phyloP scores from a whole-genome alignment of 2,113 vertebrate species.

The Pungitius pungitius region DNA sequence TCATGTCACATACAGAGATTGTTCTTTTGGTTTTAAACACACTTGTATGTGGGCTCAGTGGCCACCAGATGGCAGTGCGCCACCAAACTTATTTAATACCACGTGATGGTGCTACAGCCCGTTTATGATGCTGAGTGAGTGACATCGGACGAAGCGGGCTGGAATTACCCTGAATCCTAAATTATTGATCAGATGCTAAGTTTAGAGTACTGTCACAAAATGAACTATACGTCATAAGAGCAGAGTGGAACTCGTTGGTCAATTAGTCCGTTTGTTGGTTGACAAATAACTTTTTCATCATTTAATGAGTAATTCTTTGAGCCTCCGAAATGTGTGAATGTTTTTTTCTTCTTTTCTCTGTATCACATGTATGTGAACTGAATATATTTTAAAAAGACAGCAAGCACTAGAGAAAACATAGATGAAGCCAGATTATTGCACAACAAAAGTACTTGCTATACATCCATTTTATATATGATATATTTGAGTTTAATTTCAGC shows the following conservation, averaged over 20 bases:
- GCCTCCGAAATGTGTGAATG: not conserved
- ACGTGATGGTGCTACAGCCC: no score
- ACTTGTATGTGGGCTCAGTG: not conserved
- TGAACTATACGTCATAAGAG: not conserved
- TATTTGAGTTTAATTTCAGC: not conserved
- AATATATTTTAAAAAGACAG: not conserved
- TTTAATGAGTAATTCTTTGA: not conserved
- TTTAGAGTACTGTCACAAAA: not conserved
- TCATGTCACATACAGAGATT: no score
- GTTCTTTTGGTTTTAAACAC: not conserved
- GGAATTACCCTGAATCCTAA: slow-evolving; percentile 21
- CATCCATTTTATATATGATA: not conserved
- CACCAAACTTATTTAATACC: not conserved
- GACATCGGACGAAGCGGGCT: slow-evolving; percentile 21
- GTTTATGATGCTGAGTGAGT: not conserved
- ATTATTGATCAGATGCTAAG: slow-evolving; percentile 21
- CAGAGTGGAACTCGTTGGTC: not conserved
- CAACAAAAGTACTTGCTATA: not conserved
- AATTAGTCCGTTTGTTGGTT: not conserved
- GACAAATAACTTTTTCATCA: not conserved
- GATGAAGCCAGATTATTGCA: no score
- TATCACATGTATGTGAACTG: not conserved
- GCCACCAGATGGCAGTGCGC: slow-evolving; percentile 50
- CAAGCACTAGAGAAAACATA: not conserved
- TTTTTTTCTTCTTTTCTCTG: not conserved